Evolutionary conservation across 2,113 vertebrate species (phyloP).

Genomic region (Ammodytes dubius): DNA sequence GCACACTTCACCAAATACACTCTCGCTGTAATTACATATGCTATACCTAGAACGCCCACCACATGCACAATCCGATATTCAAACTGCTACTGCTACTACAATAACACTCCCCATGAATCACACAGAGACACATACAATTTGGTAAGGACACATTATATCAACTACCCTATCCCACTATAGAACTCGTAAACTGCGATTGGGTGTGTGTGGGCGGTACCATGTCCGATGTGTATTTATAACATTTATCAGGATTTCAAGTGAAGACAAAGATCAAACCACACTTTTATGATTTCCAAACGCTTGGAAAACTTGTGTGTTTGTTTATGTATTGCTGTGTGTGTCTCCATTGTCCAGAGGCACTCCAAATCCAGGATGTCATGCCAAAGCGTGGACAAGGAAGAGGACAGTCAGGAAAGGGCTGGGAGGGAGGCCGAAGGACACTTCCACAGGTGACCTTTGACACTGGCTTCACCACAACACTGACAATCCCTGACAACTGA

Average conservation of each 20-base stretch:
- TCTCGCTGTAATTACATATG: constrained; percentile 33
- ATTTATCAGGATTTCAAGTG: not conserved
- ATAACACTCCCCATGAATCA: constrained; percentile 4
- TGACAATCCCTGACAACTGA: constrained; percentile 33
- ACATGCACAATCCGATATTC: constrained; percentile 28
- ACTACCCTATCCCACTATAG: not conserved
- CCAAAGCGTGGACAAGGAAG: constrained; percentile 89
- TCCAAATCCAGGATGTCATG: constrained; percentile 89
- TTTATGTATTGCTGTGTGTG: constrained; percentile 19
- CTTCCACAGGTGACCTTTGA: constrained; percentile 87
- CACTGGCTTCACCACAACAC: constrained; percentile 24
- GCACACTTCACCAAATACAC: constrained; percentile 23
- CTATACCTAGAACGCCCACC: constrained; percentile 41
- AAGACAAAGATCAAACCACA: not conserved
- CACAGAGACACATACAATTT: constrained; percentile 17
- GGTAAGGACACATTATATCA: constrained; percentile 10
- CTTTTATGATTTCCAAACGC: not conserved
- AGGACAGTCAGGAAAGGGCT: constrained; percentile 86
- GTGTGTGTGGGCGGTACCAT: constrained; percentile 21
- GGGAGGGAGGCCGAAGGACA: constrained; percentile 88
- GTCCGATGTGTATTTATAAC: constrained; percentile 11
- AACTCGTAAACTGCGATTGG: not conserved
- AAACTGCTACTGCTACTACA: constrained; percentile 24
- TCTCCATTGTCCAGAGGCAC: constrained; percentile 85
- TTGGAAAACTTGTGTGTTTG: not conserved